Percentiles rank a stretch among this genome's conserved stretches.
phyloP scores from a whole-genome alignment of 2,797 vertebrate species.

The Neosilurus hyrtlii region DNA sequence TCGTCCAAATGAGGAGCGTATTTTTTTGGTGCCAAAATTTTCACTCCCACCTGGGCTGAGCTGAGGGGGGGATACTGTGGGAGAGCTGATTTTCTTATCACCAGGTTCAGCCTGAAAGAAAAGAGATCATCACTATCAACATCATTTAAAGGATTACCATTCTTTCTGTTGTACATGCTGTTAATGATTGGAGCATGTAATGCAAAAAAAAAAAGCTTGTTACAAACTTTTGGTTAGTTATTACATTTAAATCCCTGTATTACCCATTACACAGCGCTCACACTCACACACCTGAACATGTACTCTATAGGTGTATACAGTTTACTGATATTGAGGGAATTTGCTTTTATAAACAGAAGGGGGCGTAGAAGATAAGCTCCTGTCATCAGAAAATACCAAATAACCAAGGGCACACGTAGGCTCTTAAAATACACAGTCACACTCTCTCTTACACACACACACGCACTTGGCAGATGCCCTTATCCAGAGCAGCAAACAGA shows the following conservation, averaged over 20 bases:
- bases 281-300: neutral
- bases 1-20: conserved; percentile 88
- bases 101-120: conserved; percentile 65
- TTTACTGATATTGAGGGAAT: too few relatives aligned
- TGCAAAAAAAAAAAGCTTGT: neutral
- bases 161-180: too few relatives aligned
- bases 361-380: too few relatives aligned
- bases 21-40: conserved; percentile 84
- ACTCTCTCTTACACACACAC: too few relatives aligned
- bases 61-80: conserved; percentile 66
- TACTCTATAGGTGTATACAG: too few relatives aligned
- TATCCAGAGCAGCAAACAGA: too few relatives aligned
- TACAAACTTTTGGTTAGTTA: neutral
- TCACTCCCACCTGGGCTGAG: conserved; percentile 61
- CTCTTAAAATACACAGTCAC: too few relatives aligned
- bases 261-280: neutral
- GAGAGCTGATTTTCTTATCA: conserved; percentile 61
- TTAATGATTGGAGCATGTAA: neutral
- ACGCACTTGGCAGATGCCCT: too few relatives aligned
- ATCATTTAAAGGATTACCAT: neutral
- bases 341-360: too few relatives aligned
- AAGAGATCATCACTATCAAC: neutral
- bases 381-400: too few relatives aligned
- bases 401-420: too few relatives aligned
- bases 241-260: neutral